Percentiles rank a stretch among this genome's conserved stretches.
Conservation (phyloP, 2,888 invertebrate genomes). For the Lamproptera curius region DNA sequence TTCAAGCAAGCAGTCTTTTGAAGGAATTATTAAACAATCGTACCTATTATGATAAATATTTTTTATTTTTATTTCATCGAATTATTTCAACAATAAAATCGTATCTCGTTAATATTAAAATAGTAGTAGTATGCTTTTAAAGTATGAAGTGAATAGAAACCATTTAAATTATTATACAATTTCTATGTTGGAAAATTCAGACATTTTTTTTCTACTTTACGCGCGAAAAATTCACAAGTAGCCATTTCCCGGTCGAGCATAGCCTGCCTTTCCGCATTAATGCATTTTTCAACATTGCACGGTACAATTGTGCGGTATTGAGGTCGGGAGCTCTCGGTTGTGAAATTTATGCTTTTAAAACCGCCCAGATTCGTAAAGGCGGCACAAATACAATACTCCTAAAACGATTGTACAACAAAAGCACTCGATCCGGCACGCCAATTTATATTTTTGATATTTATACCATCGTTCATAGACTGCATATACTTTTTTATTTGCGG, state of each 20-base stretch:
- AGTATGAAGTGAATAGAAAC: too few relatives aligned
- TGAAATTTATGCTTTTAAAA: slow-evolving; percentile 14
- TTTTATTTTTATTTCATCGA: too few relatives aligned
- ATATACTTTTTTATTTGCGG: too few relatives aligned
- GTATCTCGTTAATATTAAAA: too few relatives aligned
- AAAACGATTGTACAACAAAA: slow-evolving; percentile 3
- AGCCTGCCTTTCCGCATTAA: slow-evolving; percentile 6
- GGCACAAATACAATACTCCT: slow-evolving; percentile 8
- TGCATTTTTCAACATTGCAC: slow-evolving; percentile 12
- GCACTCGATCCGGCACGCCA: slow-evolving; percentile 4
- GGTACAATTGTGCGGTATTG: slow-evolving; percentile 13
- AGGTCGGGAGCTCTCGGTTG: slow-evolving; percentile 16
- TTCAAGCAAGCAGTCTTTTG: too few relatives aligned
- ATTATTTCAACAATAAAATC: too few relatives aligned
- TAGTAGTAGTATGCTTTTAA: not conserved
- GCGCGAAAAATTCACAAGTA: slow-evolving; percentile 11
- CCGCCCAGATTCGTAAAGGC: slow-evolving; percentile 8
- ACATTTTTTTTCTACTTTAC: slow-evolving; percentile 1
- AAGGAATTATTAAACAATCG: too few relatives aligned
- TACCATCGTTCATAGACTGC: too few relatives aligned
- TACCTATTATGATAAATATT: too few relatives aligned
- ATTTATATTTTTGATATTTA: too few relatives aligned
- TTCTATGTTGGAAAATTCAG: not conserved
- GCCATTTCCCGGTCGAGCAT: slow-evolving; percentile 13
- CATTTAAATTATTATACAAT: not conserved